Base-by-base conservation (phyloP, 2,113 vertebrate species). In the Lichenostomus cassidix region DNA sequence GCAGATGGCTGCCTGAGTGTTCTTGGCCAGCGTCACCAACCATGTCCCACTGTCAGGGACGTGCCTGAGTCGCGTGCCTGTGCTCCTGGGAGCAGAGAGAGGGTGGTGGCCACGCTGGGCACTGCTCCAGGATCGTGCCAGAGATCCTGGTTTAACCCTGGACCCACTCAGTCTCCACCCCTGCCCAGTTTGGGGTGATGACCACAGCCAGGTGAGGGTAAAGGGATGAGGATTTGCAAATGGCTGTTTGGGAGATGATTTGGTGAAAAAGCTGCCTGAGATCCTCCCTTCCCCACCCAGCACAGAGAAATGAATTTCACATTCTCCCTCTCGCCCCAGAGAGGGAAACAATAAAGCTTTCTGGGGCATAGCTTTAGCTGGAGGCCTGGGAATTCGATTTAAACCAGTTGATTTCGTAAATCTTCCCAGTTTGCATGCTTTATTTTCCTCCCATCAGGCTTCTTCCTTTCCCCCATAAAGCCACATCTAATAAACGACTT, bases 341-440 rank as follows among this genome's bases (percentile, higher is more conserved):
- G 92, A 92, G 59, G 73, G 69, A 91, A 89, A 63, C 52, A 89
- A 53, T 83, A 80, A 81, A 11, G 1, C 3, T 92, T 92, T 53
- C 68, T 33, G 39, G 69, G 70, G 18, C 59, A 46, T n/a, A 31
- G 88, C 83, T 92, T 86, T 39, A 81, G 73, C 83, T 89, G 76
- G 39, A 83, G 73, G 69, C 73, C 35, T 58, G 69, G 24, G 60
- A 92, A 89, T 90, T 83, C 8, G 27, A 78, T 96, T 90, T 90
- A 74, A 78, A 81, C 83, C 77, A 35, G 56, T 64, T 95, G 53
- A 86, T 75, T 90, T 67, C 1, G 25, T 56, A 59, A 87, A 78
- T 89, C 74, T 78, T 28, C 65, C 77, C 77, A 47, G 83, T 95
- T 81, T 78, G 76, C 64, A 28, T 81, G 71, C 47, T 94, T 92